These are phyloP conservation scores for Stegodyphus mimosarum DNA, from an alignment of 1,140 invertebrate genomes.

Conservation along the genomic window DNA sequence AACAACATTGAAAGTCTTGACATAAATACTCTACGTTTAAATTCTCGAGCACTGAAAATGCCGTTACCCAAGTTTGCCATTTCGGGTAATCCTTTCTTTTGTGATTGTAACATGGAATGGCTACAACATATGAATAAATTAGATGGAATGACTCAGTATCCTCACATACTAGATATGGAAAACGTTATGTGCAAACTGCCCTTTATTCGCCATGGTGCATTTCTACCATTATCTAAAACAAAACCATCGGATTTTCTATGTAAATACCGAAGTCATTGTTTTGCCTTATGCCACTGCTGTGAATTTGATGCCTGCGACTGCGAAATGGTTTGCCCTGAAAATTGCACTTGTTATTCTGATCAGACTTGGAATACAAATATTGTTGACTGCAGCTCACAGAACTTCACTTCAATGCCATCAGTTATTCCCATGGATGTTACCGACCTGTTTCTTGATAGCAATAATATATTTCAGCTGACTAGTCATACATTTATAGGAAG, in stretches of 20 bases:
- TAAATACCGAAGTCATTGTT: slow-evolving; percentile 91
- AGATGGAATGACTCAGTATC: slow-evolving; percentile 79
- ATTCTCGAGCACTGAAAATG: slow-evolving; percentile 65
- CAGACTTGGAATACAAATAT: slow-evolving; percentile 93
- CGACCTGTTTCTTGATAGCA: slow-evolving; percentile 90
- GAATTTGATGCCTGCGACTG: slow-evolving; percentile 95
- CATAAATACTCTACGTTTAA: slow-evolving; percentile 79
- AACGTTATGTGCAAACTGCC: slow-evolving; percentile 79
- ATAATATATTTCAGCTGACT: slow-evolving; percentile 83
- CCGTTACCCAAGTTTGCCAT: slow-evolving; percentile 86
- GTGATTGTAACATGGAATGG: slow-evolving; percentile 94
- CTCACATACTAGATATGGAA: slow-evolving; percentile 86
- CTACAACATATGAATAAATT: slow-evolving; percentile 80
- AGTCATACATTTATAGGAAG: slow-evolving; percentile 92
- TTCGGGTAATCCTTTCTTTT: slow-evolving; percentile 88
- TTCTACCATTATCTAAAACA: slow-evolving; percentile 74
- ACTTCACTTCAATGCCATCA: slow-evolving; percentile 76
- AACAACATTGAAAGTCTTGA: slow-evolving; percentile 86
- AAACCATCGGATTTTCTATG: slow-evolving; percentile 87
- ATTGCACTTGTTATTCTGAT: slow-evolving; percentile 88
- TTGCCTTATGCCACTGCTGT: slow-evolving; percentile 91
- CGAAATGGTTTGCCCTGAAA: slow-evolving; percentile 91
- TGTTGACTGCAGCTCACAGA: slow-evolving; percentile 80
- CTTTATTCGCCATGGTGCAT: slow-evolving; percentile 53
- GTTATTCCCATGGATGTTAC: slow-evolving; percentile 94